Percentiles rank a stretch among this genome's conserved stretches.
Conservation (phyloP, 35 echinoderm and acorn worm species). For the Heliocidaris tuberculata region DNA sequence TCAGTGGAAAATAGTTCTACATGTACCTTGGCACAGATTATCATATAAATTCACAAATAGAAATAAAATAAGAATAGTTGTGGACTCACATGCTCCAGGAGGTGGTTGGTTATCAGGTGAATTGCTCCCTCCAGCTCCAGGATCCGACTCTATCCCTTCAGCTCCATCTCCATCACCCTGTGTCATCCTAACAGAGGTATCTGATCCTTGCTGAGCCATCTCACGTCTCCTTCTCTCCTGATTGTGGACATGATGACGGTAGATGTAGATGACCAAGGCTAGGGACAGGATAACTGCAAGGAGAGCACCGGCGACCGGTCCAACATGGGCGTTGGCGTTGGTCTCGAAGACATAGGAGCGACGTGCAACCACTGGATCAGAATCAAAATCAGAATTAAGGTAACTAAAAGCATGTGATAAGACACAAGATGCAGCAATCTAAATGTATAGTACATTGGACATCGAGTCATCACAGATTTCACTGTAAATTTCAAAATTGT, state of each 20-base stretch:
- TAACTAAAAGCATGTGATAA: neutral
- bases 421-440: neutral
- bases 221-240: conserved; percentile 74
- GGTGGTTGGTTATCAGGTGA: conserved; percentile 58
- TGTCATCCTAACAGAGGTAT: conserved; percentile 84
- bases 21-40: too few species aligned
- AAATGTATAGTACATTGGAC: too few species aligned
- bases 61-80: neutral
- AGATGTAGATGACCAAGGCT: conserved; percentile 81
- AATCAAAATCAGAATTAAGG: neutral
- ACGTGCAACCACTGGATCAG: conserved; percentile 7
- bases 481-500: too few species aligned
- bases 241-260: conserved; percentile 94
- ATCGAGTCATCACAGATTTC: too few species aligned
- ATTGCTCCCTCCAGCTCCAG: conserved; percentile 52
- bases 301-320: conserved; percentile 94
- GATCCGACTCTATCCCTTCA: conserved; percentile 59
- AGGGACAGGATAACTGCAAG: conserved; percentile 87
- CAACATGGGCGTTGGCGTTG: conserved; percentile 81
- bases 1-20: too few species aligned
- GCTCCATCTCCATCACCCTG: conserved; percentile 85
- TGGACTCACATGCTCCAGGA: conserved; percentile 68
- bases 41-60: neutral
- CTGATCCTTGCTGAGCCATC: conserved; percentile 80
- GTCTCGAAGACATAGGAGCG: conserved; percentile 47